Conservation (phyloP, 2,113 vertebrate genomes). For the Condylura cristata region DNA sequence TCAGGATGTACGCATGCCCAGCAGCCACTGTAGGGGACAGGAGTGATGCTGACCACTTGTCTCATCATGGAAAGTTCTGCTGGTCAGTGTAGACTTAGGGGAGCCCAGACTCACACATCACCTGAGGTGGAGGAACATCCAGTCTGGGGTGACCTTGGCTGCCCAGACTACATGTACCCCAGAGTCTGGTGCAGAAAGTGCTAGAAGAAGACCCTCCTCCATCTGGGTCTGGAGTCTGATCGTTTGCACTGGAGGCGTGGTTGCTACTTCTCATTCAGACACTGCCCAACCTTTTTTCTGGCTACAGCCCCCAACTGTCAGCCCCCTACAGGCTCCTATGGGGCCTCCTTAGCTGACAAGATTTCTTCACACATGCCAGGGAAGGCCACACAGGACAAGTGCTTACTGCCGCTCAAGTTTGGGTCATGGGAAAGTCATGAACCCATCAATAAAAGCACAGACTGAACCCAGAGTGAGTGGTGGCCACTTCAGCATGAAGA, state of each 20-base stretch:
- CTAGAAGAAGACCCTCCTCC: background rate
- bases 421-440: background rate
- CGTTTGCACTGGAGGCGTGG: background rate
- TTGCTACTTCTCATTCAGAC: background rate
- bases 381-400: background rate
- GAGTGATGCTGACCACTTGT: background rate
- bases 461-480: background rate
- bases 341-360: background rate
- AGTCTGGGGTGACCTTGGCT: background rate
- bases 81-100: background rate
- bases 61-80: background rate
- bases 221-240: background rate
- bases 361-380: background rate
- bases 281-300: background rate
- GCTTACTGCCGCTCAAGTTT: background rate
- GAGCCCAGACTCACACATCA: background rate
- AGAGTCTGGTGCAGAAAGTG: background rate
- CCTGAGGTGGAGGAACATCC: background rate
- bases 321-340: too few relatives aligned
- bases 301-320: background rate
- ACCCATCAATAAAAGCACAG: too few relatives aligned
- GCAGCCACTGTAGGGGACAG: background rate
- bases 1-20: fast-evolving
- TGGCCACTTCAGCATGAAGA: background rate
- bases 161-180: background rate